Conservation (phyloP, 2,113 vertebrate genomes). For the Scatophagus argus region DNA sequence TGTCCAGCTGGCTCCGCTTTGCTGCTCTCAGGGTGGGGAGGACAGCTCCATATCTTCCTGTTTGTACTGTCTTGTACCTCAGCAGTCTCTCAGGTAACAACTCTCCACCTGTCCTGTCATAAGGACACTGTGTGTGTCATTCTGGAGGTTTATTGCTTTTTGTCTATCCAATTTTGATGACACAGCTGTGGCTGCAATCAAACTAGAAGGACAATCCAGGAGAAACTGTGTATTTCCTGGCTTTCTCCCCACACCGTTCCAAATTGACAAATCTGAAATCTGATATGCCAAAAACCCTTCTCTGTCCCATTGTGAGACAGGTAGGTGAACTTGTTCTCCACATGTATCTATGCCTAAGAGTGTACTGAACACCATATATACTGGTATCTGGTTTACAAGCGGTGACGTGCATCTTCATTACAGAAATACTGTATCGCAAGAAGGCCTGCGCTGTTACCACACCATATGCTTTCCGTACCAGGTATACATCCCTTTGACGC, state of each 20-base stretch:
- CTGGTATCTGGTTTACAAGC: conserved; percentile 41
- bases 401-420: conserved; percentile 35
- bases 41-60: conserved; percentile 45
- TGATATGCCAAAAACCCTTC: conserved; percentile 34
- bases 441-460: conserved; percentile 31
- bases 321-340: conserved; percentile 58
- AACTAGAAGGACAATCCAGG: conserved; percentile 1
- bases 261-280: conserved; percentile 48
- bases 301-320: conserved; percentile 35
- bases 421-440: conserved; percentile 24
- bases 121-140: not conserved
- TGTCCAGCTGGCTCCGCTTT: conserved; percentile 57
- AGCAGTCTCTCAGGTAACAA: conserved; percentile 6
- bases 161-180: conserved; percentile 15
- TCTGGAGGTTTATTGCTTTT: conserved; percentile 10
- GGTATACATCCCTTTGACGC: conserved; percentile 2
- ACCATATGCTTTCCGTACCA: not conserved
- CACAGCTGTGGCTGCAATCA: conserved; percentile 30
- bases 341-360: conserved; percentile 24
- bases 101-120: conserved; percentile 10
- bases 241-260: not conserved
- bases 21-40: conserved; percentile 58
- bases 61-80: conserved; percentile 30
- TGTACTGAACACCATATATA: conserved; percentile 13
- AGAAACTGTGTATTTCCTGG: conserved; percentile 1